Evolutionary conservation across 2,888 invertebrate species (phyloP).

Genomic region (Leptopterna dolabrata): DNA sequence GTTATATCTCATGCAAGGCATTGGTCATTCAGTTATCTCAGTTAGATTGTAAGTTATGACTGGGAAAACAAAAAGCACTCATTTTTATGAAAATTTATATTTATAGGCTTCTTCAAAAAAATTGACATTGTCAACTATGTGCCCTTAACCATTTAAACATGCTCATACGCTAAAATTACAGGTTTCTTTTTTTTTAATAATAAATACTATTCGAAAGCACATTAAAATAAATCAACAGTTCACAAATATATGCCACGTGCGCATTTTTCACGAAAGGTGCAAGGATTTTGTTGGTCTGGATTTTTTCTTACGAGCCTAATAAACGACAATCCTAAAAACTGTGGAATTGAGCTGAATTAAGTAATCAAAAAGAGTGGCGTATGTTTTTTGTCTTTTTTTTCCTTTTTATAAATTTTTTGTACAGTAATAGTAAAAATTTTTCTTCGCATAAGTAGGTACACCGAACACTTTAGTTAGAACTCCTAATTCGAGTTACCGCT

Average conservation of each 20-base stretch:
- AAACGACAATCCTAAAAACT: neutral
- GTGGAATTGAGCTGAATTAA: slow-evolving; percentile 29
- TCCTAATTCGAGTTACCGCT: neutral
- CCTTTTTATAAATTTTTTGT: neutral
- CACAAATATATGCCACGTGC: slow-evolving; percentile 39
- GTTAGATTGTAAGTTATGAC: no score
- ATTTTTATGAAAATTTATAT: slow-evolving; percentile 29
- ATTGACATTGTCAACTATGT: slow-evolving; percentile 59
- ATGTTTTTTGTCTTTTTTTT: neutral
- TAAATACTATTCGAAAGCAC: slow-evolving; percentile 23
- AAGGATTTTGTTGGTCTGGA: slow-evolving; percentile 20
- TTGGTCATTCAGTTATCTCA: no score
- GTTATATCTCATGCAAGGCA: no score
- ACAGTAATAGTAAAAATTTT: neutral
- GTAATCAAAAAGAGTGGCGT: neutral
- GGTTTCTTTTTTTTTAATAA: neutral
- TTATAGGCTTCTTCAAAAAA: slow-evolving; percentile 47
- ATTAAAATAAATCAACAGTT: neutral
- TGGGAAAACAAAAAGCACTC: neutral
- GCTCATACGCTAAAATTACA: slow-evolving; percentile 33
- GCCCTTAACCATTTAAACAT: slow-evolving; percentile 57
- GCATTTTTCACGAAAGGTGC: slow-evolving; percentile 37
- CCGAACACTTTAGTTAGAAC: neutral
- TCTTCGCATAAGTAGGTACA: slow-evolving; percentile 7
- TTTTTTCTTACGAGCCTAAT: neutral